Evolutionary conservation across 2,797 vertebrate genomes (phyloP).

Genomic region (Lophotriccus pileatus): DNA sequence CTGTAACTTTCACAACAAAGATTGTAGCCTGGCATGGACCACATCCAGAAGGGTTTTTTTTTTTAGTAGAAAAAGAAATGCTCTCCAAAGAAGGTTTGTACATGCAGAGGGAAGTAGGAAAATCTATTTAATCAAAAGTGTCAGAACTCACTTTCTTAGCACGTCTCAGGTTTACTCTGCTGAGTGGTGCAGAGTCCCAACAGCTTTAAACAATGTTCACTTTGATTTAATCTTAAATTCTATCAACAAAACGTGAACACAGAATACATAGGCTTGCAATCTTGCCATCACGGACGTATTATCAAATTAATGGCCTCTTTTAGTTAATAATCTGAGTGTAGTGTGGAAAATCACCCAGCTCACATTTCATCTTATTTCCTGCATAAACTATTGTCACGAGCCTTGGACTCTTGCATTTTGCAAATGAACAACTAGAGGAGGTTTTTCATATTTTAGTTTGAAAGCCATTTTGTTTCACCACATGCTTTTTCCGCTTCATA

Average conservation of each 20-base stretch:
- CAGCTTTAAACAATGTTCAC: neutral
- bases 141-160: neutral
- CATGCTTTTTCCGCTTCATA: constrained; percentile 65
- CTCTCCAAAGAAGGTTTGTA: neutral
- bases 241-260: neutral
- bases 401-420: neutral
- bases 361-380: neutral
- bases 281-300: neutral
- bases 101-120: neutral
- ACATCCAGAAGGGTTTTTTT: neutral
- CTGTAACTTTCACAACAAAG: neutral
- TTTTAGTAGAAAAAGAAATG: neutral
- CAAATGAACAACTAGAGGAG: neutral
- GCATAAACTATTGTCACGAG: neutral
- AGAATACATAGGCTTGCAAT: neutral
- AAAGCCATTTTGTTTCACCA: constrained; percentile 70
- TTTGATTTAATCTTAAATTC: neutral
- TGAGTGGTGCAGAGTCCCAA: neutral
- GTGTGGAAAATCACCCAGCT: neutral
- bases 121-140: neutral
- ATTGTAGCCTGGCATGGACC: neutral
- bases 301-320: constrained; percentile 4
- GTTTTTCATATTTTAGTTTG: constrained; percentile 36
- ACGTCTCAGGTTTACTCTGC: neutral
- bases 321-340: neutral